Conservation (phyloP, 2,888 invertebrate genomes). For the Mellilla xanthometata region DNA sequence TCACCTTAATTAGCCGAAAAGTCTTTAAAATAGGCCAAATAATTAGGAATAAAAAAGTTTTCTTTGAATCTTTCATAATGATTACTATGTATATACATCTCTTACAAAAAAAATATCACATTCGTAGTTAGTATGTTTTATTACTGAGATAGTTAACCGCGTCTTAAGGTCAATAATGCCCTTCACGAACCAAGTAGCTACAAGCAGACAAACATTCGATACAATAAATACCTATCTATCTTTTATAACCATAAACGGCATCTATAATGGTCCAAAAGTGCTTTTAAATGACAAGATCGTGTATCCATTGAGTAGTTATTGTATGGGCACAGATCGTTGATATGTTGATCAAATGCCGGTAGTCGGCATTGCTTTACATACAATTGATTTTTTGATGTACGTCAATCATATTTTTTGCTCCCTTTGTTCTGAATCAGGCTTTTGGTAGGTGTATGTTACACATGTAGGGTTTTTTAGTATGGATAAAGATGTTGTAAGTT, state of each 20-base stretch:
- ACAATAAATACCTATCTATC: neutral
- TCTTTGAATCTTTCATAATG: no score
- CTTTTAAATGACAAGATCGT: constrained; percentile 9
- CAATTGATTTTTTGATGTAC: constrained; percentile 22
- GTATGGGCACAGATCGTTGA: constrained; percentile 8
- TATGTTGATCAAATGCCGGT: constrained; percentile 21
- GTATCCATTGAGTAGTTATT: constrained; percentile 5
- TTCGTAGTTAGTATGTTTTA: no score
- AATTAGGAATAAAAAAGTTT: no score
- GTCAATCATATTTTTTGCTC: constrained; percentile 20
- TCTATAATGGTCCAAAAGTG: constrained; percentile 1
- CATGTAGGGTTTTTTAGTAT: neutral
- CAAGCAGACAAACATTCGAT: neutral
- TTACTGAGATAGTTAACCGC: no score
- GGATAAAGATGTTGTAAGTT: neutral
- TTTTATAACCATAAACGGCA: constrained; percentile 1
- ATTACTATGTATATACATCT: no score
- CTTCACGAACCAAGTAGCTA: neutral
- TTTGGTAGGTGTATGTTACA: constrained; percentile 10
- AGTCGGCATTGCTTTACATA: constrained; percentile 21
- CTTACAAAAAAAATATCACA: no score
- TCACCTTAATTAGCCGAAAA: no score
- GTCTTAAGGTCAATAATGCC: neutral
- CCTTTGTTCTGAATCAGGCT: constrained; percentile 10
- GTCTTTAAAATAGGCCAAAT: no score